Evolutionary conservation across 2,797 vertebrate species (phyloP).

Genomic region (Octomys mimax): DNA sequence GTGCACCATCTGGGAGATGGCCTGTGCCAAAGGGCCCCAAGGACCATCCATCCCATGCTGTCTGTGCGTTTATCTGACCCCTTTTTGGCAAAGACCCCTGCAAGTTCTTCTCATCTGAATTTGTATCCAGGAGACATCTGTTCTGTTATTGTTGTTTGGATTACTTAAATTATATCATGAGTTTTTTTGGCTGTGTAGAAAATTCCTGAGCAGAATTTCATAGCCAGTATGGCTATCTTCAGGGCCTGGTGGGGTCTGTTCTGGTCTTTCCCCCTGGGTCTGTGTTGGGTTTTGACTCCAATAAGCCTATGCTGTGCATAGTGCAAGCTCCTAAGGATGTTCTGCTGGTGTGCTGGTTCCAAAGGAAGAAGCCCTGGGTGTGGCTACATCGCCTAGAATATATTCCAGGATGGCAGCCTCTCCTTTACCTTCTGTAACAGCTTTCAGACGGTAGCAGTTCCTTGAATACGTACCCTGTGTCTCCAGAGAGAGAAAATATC

Average conservation of each 20-base stretch:
- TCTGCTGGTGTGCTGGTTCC: background rate
- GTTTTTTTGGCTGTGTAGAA: background rate
- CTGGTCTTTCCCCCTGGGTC: background rate
- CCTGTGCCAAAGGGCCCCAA: background rate
- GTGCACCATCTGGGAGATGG: background rate
- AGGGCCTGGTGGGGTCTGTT: background rate
- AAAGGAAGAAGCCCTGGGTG: background rate
- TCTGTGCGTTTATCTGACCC: accelerated
- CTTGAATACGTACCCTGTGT: background rate
- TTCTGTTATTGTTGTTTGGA: background rate
- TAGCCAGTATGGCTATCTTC: background rate
- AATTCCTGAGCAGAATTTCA: background rate
- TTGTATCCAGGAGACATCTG: background rate
- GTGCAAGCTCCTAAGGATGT: background rate
- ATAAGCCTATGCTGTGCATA: background rate
- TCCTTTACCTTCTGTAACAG: background rate
- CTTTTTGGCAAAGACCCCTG: background rate
- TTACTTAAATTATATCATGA: background rate
- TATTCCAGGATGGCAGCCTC: background rate
- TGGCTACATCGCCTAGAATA: background rate
- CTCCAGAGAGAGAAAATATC: background rate
- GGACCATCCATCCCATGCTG: background rate
- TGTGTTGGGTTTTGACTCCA: background rate
- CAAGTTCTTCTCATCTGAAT: background rate
- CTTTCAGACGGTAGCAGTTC: background rate